These are phyloP conservation scores for Henicopernis longicauda DNA, from an alignment of 2,113 vertebrate genomes.

Conservation along the genomic window DNA sequence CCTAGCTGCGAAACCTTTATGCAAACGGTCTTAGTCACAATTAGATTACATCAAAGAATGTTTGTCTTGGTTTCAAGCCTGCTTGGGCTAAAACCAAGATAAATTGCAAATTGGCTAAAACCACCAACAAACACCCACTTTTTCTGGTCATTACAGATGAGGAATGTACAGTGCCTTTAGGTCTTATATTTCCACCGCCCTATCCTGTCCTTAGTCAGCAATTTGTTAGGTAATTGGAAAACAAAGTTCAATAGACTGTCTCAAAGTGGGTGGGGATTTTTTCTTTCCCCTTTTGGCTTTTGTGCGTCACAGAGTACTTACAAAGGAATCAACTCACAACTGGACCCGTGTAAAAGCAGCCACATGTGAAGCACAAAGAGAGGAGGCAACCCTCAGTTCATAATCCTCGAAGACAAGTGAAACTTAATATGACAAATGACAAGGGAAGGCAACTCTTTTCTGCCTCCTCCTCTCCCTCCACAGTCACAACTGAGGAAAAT, in stretches of 20 bases:
- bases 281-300: conserved; percentile 48
- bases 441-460: neutral
- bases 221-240: conserved; percentile 65
- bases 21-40: conserved; percentile 62
- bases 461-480: neutral
- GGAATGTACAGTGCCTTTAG: conserved; percentile 5
- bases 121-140: conserved; percentile 34
- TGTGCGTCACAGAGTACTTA: conserved; percentile 32
- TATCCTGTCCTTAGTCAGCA: conserved; percentile 62
- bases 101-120: conserved; percentile 60
- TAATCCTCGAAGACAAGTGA: neutral
- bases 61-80: conserved; percentile 76
- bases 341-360: neutral
- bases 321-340: conserved; percentile 6
- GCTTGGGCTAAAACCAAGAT: conserved; percentile 74
- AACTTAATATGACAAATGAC: neutral
- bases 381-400: neutral
- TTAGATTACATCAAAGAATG: conserved; percentile 69
- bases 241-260: conserved; percentile 46
- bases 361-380: neutral
- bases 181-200: conserved; percentile 25
- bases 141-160: conserved; percentile 41
- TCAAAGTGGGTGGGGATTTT: conserved; percentile 46
- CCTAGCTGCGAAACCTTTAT: conserved; percentile 39
- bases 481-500: neutral